These are phyloP conservation scores for Cheilosia pagana DNA, from an alignment of 2,888 invertebrate species.

Conservation along the genomic window DNA sequence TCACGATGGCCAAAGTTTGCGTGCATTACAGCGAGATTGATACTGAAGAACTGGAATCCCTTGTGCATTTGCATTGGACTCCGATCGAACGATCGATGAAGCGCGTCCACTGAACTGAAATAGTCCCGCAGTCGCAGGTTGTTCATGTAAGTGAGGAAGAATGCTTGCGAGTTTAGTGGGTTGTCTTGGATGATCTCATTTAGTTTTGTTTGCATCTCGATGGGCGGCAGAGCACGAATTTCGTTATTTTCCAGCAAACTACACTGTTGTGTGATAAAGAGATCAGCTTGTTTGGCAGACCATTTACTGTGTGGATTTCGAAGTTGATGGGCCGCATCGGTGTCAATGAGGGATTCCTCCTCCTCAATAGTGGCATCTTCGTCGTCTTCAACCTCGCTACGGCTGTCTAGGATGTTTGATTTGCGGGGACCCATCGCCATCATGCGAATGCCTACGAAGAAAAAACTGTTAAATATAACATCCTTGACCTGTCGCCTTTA, in stretches of 20 bases:
- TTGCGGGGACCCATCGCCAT: slow-evolving; percentile 78
- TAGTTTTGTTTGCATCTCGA: slow-evolving; percentile 87
- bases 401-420: slow-evolving; percentile 61
- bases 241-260: slow-evolving; percentile 92
- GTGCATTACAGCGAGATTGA: slow-evolving; percentile 95
- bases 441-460: slow-evolving; percentile 77
- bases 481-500: too few relatives aligned
- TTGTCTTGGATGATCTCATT: slow-evolving; percentile 83
- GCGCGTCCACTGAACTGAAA: slow-evolving; percentile 84
- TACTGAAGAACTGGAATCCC: slow-evolving; percentile 93
- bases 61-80: slow-evolving; percentile 85
- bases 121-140: slow-evolving; percentile 94
- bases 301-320: slow-evolving; percentile 86
- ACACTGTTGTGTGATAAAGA: slow-evolving; percentile 94
- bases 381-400: slow-evolving; percentile 60
- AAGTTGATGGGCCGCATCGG: slow-evolving; percentile 77
- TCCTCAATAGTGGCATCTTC: slow-evolving; percentile 62
- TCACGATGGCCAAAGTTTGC: slow-evolving; percentile 90
- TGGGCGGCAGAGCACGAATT: slow-evolving; percentile 90
- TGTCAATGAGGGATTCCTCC: slow-evolving; percentile 76
- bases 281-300: slow-evolving; percentile 94
- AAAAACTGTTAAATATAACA: too few relatives aligned
- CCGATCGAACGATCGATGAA: slow-evolving; percentile 89
- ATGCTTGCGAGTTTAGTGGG: slow-evolving; percentile 83
- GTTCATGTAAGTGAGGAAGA: slow-evolving; percentile 95